Base-by-base conservation (phyloP, 2,797 vertebrate genomes). In the Cryptoblepharus egeriae region DNA sequence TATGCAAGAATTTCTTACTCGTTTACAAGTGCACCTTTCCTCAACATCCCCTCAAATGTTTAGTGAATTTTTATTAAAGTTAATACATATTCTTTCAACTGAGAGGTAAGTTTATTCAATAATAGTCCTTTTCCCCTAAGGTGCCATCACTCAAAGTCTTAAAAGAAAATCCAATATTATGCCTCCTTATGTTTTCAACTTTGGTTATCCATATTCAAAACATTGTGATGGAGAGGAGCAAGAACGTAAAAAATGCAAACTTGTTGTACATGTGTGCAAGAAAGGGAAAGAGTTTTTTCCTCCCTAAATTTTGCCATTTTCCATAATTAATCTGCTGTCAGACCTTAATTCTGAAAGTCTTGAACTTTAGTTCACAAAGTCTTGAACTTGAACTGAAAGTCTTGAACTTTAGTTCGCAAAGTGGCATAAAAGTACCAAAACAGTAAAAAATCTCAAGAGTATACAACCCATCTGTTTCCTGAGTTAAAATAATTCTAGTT, bases 1-100 rank as follows among this genome's bases (percentile, higher is more conserved):
- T 93, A 98, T 99, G 98, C 98, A 99, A 72, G 98, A 99, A 93
- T 99, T 99, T 92, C 94, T 99, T 90, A 98, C 97, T 88, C 96
- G 99, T 28, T 96, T 99, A 85, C 99, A 99, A 95, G 98, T 99
- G 72, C 99, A 99, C 91, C 96, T 99, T 87, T 99, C 98, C 87
- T 98, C 98, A 92, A 97, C 97, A 72, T 98, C 97, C 92, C 98
- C 99, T 55, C 98, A 99, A 92, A 98, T 99, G 96, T 99, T 99
- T 94, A 99, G 98, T 95, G 98, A 99, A 96, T 99, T 99, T 95
- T 96, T 99, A 87, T 96, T 99, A 81, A 98, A 98, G 88, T 96
- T 99, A 78, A 96, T 99, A 95, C 99, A 99, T 95, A 99, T 99
- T 93, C 96, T 99, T 92, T 99, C 98, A 78, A 98, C 97, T 37